These are phyloP conservation scores for Macaria notata DNA, from an alignment of 2,888 invertebrate species.

Conservation along the genomic window DNA sequence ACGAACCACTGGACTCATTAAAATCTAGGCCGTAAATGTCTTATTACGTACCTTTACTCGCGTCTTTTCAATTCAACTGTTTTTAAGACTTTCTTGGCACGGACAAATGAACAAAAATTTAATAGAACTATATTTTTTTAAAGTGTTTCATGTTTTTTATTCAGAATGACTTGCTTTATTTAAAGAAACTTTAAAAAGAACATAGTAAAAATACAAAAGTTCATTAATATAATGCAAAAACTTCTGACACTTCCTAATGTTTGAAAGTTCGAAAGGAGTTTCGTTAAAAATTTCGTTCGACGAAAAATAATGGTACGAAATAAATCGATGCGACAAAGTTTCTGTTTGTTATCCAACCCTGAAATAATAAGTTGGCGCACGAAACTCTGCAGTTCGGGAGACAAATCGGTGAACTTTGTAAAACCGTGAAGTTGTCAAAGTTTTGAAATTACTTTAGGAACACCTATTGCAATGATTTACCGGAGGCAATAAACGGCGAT, in stretches of 20 bases:
- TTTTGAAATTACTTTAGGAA: constrained; percentile 57
- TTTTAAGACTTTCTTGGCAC: neutral
- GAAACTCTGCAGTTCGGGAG: constrained; percentile 38
- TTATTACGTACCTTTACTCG: constrained; percentile 18
- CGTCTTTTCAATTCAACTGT: constrained; percentile 3
- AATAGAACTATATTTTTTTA: no score
- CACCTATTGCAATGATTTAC: constrained; percentile 61
- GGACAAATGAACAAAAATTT: neutral
- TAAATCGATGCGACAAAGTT: constrained; percentile 6
- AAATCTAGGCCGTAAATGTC: constrained; percentile 29
- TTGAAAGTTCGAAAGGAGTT: no score
- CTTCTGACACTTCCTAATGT: no score
- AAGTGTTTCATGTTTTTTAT: no score
- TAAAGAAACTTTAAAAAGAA: neutral
- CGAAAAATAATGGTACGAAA: neutral
- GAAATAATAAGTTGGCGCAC: constrained; percentile 23
- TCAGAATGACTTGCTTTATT: no score
- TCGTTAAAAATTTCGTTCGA: neutral
- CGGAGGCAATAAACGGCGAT: constrained; percentile 46
- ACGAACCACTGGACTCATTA: constrained; percentile 35
- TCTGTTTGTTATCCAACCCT: constrained; percentile 11
- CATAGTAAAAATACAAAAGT: no score
- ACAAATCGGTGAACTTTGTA: constrained; percentile 56
- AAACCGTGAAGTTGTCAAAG: constrained; percentile 57
- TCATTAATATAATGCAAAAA: no score